Evolutionary conservation across 2,797 vertebrate genomes (phyloP).

Genomic region (Megaceryle alcyon): DNA sequence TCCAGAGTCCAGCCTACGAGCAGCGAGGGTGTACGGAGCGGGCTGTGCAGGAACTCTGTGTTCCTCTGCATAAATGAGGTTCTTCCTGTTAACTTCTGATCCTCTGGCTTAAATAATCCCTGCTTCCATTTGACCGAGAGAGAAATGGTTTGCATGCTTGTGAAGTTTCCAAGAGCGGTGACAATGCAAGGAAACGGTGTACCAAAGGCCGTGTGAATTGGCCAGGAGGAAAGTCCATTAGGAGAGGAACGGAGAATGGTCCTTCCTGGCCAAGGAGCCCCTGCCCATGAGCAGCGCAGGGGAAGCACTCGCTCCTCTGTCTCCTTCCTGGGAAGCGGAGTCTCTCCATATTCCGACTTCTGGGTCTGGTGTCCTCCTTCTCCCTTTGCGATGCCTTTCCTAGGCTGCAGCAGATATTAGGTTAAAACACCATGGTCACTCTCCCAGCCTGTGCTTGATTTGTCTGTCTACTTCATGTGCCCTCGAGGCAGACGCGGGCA

Average conservation of each 20-base stretch:
- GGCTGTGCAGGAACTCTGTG: background rate
- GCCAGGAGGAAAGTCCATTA: background rate
- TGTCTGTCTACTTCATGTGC: background rate
- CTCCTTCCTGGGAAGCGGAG: background rate
- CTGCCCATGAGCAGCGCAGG: fast-evolving
- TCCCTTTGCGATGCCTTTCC: background rate
- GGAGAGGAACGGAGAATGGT: background rate
- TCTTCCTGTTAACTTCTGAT: constrained; percentile 11
- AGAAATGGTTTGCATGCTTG: background rate
- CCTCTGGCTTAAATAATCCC: background rate
- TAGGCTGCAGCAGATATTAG: background rate
- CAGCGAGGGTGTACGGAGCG: background rate
- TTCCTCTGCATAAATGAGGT: constrained; percentile 16
- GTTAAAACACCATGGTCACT: background rate
- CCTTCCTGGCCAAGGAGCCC: constrained; percentile 13
- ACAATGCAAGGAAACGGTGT: constrained; percentile 57
- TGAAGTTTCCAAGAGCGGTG: background rate
- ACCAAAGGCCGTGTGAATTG: background rate
- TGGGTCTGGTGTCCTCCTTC: background rate
- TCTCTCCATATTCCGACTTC: fast-evolving
- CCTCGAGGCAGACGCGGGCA: background rate
- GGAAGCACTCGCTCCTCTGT: fast-evolving
- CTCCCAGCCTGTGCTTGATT: background rate
- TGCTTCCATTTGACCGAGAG: background rate
- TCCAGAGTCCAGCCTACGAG: background rate